Percentiles rank a stretch among this genome's conserved stretches.
phyloP scores from a whole-genome alignment of 2,888 invertebrate species.

The Pristionchus exspectatus region DNA sequence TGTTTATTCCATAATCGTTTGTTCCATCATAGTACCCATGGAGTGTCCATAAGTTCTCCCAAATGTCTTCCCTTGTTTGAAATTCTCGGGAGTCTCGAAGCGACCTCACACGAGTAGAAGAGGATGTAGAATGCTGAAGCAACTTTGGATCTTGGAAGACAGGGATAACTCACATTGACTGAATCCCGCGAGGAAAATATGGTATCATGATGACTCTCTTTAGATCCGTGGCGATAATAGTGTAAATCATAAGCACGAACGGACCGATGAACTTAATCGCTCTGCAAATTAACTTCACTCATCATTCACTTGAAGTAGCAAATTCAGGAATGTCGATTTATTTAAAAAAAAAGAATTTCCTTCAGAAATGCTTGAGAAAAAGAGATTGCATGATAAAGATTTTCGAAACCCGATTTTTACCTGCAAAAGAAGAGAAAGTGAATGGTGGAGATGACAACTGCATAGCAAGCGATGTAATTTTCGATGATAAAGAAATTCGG shows the following conservation, averaged over 20 bases:
- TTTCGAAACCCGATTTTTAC: neutral
- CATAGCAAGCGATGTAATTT: conserved; percentile 92
- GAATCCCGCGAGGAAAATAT: conserved; percentile 96
- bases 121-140: conserved; percentile 87
- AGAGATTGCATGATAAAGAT: conserved; percentile 89
- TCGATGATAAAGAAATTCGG: conserved; percentile 89
- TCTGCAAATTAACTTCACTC: conserved; percentile 55
- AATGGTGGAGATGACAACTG: conserved; percentile 95
- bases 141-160: neutral
- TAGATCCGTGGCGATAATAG: conserved; percentile 64
- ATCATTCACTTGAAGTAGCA: neutral
- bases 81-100: neutral
- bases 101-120: conserved; percentile 85
- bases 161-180: conserved; percentile 84
- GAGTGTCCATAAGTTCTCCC: conserved; percentile 55
- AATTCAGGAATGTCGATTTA: neutral
- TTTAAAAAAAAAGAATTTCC: too few relatives aligned
- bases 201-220: conserved; percentile 92
- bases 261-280: conserved; percentile 87
- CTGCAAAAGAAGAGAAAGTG: conserved; percentile 98
- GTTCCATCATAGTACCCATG: conserved; percentile 72
- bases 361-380: conserved; percentile 80
- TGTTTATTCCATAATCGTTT: neutral
- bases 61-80: neutral
- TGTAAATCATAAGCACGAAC: conserved; percentile 85